Percentiles rank a stretch among this genome's conserved stretches.
These are phyloP conservation scores for Apis dorsata DNA, from an alignment of 1,140 invertebrate species.

Conservation along the genomic window DNA sequence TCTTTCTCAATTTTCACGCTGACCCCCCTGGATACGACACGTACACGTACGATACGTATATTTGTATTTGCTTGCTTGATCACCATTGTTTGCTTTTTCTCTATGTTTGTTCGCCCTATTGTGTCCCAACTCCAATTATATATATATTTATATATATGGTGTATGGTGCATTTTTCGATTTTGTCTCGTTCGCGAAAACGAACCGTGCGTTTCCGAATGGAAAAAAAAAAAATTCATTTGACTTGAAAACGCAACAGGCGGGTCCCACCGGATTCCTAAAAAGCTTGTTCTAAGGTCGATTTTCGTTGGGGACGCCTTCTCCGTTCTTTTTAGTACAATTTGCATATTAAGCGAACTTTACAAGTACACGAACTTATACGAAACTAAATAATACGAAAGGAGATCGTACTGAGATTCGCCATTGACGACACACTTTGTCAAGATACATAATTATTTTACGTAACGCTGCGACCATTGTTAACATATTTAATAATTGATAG, in stretches of 20 bases:
- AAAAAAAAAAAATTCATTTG: not conserved
- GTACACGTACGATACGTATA: constrained; percentile 15
- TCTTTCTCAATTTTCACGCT: constrained; percentile 71
- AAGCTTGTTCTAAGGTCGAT: constrained; percentile 90
- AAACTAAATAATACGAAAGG: constrained; percentile 53
- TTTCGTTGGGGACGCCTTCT: constrained; percentile 74
- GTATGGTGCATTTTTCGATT: not conserved
- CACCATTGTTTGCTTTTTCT: constrained; percentile 43
- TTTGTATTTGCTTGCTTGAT: constrained; percentile 34
- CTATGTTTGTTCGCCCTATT: not conserved
- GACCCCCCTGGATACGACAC: constrained; percentile 64
- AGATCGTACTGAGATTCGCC: constrained; percentile 53
- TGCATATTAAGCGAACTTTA: constrained; percentile 71
- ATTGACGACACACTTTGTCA: constrained; percentile 65
- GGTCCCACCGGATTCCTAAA: constrained; percentile 93
- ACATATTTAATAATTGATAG: constrained; percentile 72
- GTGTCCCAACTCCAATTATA: not conserved
- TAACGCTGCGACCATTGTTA: constrained; percentile 74
- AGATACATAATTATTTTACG: constrained; percentile 71
- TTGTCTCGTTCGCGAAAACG: not conserved
- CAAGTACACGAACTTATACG: constrained; percentile 62
- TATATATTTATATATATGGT: not conserved
- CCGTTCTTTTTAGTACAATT: constrained; percentile 79
- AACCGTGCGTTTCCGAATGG: constrained; percentile 19
- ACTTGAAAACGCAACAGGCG: constrained; percentile 80